phyloP scores from a whole-genome alignment of 2,797 vertebrate species.

The Darevskia mixta region DNA sequence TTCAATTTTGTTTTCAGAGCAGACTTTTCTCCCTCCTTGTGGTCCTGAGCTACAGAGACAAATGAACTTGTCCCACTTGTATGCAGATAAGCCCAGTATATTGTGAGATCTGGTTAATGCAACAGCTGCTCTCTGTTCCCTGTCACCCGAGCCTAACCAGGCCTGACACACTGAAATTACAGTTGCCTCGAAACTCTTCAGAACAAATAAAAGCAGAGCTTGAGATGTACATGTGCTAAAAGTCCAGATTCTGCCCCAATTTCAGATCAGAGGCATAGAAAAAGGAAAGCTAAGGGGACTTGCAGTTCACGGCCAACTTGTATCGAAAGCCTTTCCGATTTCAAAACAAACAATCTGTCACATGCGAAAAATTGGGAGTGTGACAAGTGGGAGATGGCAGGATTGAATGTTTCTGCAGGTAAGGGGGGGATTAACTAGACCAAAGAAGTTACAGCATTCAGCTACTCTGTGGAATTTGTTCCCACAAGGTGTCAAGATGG shows the following conservation, averaged over 20 bases:
- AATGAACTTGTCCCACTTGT: conserved; percentile 42
- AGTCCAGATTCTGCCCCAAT: conserved; percentile 4
- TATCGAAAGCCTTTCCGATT: background rate
- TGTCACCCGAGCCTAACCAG: conserved; percentile 43
- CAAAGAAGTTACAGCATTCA: no score
- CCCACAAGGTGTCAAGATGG: no score
- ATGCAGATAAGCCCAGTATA: conserved; percentile 40
- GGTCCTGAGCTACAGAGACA: conserved; percentile 37
- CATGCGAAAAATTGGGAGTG: no score
- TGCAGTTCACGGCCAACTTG: background rate
- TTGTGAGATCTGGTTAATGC: conserved; percentile 2
- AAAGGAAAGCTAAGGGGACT: background rate
- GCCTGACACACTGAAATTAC: conserved; percentile 33
- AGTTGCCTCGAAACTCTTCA: conserved; percentile 36
- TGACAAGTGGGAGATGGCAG: no score
- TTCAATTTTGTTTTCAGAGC: background rate
- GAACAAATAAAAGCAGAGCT: conserved; percentile 40
- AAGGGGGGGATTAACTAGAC: no score
- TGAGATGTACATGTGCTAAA: conserved; percentile 21
- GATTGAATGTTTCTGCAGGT: no score
- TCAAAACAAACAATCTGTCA: no score
- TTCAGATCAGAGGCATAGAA: background rate
- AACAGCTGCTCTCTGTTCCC: conserved; percentile 18
- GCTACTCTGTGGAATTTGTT: no score
- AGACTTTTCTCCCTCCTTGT: background rate